Evolutionary conservation across 2,888 invertebrate species (phyloP).

Genomic region (Litoditis marina): DNA sequence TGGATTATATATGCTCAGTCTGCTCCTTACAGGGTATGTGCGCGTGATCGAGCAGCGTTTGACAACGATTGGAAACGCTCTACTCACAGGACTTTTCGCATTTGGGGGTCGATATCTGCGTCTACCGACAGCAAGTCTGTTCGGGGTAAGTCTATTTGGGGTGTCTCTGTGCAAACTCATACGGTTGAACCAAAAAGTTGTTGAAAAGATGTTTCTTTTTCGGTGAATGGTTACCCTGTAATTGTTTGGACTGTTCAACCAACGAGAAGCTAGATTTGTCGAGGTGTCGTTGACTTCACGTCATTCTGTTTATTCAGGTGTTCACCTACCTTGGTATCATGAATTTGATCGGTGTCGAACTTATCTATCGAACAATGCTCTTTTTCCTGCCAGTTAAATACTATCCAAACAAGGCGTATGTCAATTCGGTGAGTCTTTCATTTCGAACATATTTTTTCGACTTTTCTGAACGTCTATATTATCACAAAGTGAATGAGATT

Average conservation of each 20-base stretch:
- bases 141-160: constrained; percentile 70
- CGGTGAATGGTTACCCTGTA: too few species aligned
- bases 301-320: constrained; percentile 69
- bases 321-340: constrained; percentile 89
- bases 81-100: constrained; percentile 68
- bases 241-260: too few species aligned
- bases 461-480: too few species aligned
- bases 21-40: constrained; percentile 63
- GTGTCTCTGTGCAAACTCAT: too few species aligned
- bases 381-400: constrained; percentile 92
- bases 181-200: too few species aligned
- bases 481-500: too few species aligned
- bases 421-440: constrained; percentile 15
- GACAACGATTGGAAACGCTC: constrained; percentile 77
- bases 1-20: too few species aligned
- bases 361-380: constrained; percentile 83
- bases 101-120: too few species aligned
- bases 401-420: constrained; percentile 66
- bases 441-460: too few species aligned
- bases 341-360: constrained; percentile 86
- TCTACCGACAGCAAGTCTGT: constrained; percentile 77
- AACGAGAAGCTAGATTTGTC: too few species aligned
- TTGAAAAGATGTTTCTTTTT: too few species aligned
- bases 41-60: constrained; percentile 71
- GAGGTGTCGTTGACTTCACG: too few species aligned